Evolutionary conservation across 2,888 invertebrate genomes (phyloP).

Genomic region (Apotomis betuletana): DNA sequence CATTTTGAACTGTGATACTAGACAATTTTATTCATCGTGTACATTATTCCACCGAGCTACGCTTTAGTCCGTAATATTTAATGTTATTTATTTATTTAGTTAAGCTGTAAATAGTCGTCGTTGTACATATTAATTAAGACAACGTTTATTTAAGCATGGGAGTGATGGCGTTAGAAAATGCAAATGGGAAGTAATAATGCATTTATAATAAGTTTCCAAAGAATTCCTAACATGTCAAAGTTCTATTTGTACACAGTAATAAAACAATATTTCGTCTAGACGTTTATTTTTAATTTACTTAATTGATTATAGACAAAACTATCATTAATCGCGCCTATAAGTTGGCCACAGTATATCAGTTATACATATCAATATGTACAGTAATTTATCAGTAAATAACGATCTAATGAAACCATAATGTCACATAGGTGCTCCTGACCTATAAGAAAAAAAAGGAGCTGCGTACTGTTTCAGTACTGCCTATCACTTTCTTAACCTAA

Average conservation of each 20-base stretch:
- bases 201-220: conserved; percentile 62
- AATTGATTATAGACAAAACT: conserved; percentile 25
- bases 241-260: conserved; percentile 40
- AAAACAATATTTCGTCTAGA: conserved; percentile 36
- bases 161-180: conserved; percentile 48
- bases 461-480: conserved; percentile 15
- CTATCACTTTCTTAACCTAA: conserved; percentile 17
- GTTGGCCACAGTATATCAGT: conserved; percentile 19
- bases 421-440: conserved; percentile 14
- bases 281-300: conserved; percentile 20
- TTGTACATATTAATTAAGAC: conserved; percentile 70
- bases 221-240: conserved; percentile 51
- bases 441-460: conserved; percentile 18
- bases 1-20: conserved; percentile 80
- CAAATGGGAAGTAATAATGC: conserved; percentile 59
- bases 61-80: conserved; percentile 59
- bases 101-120: conserved; percentile 67
- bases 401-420: conserved; percentile 9
- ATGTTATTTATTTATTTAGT: conserved; percentile 72
- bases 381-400: conserved; percentile 21
- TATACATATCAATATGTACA: conserved; percentile 33
- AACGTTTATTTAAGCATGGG: conserved; percentile 47
- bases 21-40: conserved; percentile 46
- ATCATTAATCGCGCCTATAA: conserved; percentile 22
- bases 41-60: conserved; percentile 68